Conservation (phyloP, 2,888 invertebrate genomes). For the Scaptomyza caliginosa region DNA sequence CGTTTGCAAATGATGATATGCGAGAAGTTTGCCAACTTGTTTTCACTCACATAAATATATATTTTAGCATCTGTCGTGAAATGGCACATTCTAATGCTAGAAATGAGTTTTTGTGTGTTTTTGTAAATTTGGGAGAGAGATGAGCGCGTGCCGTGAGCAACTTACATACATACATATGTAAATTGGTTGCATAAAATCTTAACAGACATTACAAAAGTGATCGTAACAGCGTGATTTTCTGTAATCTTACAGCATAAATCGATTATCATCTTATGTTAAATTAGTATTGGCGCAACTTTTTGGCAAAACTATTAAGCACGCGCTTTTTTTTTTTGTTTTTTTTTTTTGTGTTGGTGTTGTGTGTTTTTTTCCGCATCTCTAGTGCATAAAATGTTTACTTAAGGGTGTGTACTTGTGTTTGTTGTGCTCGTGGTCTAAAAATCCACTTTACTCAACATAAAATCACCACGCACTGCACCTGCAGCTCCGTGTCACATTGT, state of each 20-base stretch:
- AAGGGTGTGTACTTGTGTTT: constrained; percentile 20
- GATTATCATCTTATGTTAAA: background rate
- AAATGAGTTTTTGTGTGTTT: background rate
- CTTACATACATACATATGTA: background rate
- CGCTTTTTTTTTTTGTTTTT: background rate
- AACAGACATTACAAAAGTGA: background rate
- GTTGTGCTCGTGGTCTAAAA: constrained; percentile 32
- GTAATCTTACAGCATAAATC: background rate
- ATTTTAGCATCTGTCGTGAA: constrained; percentile 54
- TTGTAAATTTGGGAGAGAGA: background rate
- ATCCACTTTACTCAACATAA: constrained; percentile 64
- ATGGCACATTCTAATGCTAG: constrained; percentile 35
- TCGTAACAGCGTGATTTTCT: background rate
- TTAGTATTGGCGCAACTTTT: background rate
- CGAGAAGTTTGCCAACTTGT: constrained; percentile 12
- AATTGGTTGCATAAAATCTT: background rate
- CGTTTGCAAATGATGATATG: constrained; percentile 32
- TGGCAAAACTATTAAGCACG: background rate
- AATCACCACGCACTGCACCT: constrained; percentile 40
- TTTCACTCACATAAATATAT: background rate
- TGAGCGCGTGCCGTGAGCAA: background rate
- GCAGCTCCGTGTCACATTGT: constrained; percentile 17
- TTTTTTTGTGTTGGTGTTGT: background rate
- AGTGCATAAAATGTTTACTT: constrained; percentile 5
- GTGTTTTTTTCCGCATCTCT: background rate